phyloP scores from a whole-genome alignment of 2,888 invertebrate genomes.

The Mesorhabditis spiculigera region DNA sequence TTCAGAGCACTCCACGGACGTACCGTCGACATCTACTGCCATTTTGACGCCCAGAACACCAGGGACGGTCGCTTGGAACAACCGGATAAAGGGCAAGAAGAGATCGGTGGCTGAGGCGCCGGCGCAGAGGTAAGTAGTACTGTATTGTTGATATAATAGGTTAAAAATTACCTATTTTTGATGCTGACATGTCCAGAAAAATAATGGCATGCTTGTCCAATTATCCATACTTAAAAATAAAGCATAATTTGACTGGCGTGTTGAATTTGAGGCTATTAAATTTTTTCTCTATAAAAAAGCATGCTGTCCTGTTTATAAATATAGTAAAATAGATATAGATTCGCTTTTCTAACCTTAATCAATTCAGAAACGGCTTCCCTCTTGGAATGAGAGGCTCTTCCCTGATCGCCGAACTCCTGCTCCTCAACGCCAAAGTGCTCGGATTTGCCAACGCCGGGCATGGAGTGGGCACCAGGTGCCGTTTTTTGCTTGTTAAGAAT shows the following conservation, averaged over 20 bases:
- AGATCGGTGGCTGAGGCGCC: neutral
- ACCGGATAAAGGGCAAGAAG: slow-evolving; percentile 6
- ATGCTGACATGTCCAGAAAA: too few species aligned
- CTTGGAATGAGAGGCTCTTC: slow-evolving; percentile 67
- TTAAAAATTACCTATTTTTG: too few species aligned
- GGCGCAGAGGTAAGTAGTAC: neutral
- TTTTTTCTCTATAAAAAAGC: neutral
- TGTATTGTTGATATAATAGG: too few species aligned
- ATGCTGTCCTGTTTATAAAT: neutral
- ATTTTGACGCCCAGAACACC: neutral
- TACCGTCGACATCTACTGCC: neutral
- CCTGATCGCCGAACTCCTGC: slow-evolving; percentile 86
- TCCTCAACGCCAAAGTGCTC: slow-evolving; percentile 91
- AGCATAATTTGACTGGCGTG: too few species aligned
- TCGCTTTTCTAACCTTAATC: too few species aligned
- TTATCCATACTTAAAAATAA: too few species aligned
- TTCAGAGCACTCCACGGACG: neutral
- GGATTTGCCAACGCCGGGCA: slow-evolving; percentile 95
- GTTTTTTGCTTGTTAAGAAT: too few species aligned
- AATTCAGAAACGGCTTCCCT: too few species aligned
- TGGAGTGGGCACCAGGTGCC: slow-evolving; percentile 20
- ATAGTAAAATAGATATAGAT: too few species aligned
- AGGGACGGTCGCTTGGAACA: neutral
- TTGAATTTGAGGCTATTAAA: neutral
- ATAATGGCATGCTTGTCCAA: too few species aligned